These are phyloP conservation scores for Drosophila tsacasi DNA, from an alignment of 1,140 invertebrate species.

Conservation along the genomic window DNA sequence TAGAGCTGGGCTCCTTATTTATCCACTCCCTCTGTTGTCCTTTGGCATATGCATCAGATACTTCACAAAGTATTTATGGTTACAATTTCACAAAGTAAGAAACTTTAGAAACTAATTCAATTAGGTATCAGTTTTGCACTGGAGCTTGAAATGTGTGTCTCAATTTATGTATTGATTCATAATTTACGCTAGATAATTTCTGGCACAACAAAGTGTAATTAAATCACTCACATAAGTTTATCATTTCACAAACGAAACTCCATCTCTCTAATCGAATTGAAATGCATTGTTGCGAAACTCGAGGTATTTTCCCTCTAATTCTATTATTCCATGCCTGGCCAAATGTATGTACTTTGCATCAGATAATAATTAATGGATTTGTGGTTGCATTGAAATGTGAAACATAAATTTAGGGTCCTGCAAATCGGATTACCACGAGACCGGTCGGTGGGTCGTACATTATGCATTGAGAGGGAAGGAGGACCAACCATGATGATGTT, in stretches of 20 bases:
- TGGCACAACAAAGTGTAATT: slow-evolving; percentile 9
- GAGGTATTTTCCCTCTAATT: slow-evolving; percentile 1
- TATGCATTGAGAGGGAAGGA: neutral
- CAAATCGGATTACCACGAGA: slow-evolving; percentile 38
- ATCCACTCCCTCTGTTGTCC: no score
- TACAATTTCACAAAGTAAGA: neutral
- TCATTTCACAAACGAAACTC: slow-evolving; percentile 1
- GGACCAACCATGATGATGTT: neutral
- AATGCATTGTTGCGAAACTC: slow-evolving; percentile 6
- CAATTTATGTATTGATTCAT: neutral
- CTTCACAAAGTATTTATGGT: no score
- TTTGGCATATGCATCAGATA: neutral
- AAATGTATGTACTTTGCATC: slow-evolving; percentile 14
- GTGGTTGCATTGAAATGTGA: slow-evolving; percentile 27
- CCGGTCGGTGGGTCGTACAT: slow-evolving; percentile 16
- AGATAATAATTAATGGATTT: slow-evolving; percentile 45
- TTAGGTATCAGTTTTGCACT: neutral
- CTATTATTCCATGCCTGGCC: slow-evolving; percentile 1
- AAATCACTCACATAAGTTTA: slow-evolving; percentile 4
- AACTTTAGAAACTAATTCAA: neutral
- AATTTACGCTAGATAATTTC: slow-evolving; percentile 4
- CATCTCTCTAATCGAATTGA: neutral
- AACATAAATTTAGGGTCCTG: slow-evolving; percentile 28
- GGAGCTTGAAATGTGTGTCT: neutral
- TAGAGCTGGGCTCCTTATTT: no score